phyloP scores from a whole-genome alignment of 2,888 invertebrate species.

The Neocrepidodera transversa region DNA sequence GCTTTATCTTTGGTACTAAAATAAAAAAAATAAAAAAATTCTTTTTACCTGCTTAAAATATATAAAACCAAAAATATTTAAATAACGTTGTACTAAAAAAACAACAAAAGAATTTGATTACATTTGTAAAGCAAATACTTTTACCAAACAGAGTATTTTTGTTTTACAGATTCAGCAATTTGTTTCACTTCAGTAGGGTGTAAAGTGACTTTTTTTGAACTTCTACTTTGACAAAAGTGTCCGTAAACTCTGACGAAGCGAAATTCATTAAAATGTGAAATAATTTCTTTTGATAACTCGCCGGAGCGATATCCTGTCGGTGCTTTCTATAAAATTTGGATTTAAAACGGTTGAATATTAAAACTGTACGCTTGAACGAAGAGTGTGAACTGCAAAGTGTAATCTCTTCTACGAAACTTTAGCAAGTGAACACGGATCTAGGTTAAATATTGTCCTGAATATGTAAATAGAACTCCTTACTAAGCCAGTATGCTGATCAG shows the following conservation, averaged over 20 bases:
- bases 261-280: slow-evolving; percentile 10
- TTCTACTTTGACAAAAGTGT: slow-evolving; percentile 7
- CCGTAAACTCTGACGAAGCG: background rate
- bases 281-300: slow-evolving; percentile 6
- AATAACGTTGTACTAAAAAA: no score
- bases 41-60: no score
- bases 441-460: slow-evolving; percentile 11
- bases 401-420: slow-evolving; percentile 3
- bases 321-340: background rate
- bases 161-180: no score
- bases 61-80: no score
- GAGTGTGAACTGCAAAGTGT: slow-evolving; percentile 9
- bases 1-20: background rate
- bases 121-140: no score
- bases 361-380: slow-evolving; percentile 6
- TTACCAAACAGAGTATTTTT: no score
- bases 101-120: no score
- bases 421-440: slow-evolving; percentile 6
- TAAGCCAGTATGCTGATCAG: slow-evolving; percentile 7
- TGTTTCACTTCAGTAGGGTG: slow-evolving; percentile 1
- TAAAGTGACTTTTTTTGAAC: background rate
- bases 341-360: slow-evolving; percentile 11
- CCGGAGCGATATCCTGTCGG: background rate
- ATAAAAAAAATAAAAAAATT: slow-evolving; percentile 7
- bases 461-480: slow-evolving; percentile 11